These are phyloP conservation scores for Eufriesea mexicana DNA, from an alignment of 1,140 invertebrate species.

Conservation along the genomic window DNA sequence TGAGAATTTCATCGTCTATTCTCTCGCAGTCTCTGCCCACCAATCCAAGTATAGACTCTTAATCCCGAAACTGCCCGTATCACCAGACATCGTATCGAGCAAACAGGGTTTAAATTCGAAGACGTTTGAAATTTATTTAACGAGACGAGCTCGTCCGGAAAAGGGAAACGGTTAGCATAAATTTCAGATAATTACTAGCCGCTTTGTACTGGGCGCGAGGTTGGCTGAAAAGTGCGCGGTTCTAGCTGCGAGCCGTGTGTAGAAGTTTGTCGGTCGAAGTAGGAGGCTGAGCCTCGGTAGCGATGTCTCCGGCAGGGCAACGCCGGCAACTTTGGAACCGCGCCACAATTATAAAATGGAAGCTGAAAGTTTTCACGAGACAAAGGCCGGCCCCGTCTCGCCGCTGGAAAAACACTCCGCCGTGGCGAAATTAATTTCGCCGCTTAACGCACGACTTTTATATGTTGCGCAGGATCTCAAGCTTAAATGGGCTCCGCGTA, in stretches of 20 bases:
- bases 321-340: slow-evolving; percentile 61
- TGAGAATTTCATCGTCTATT: no score
- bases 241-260: slow-evolving; percentile 25
- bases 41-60: no score
- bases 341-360: slow-evolving; percentile 73
- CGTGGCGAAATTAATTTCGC: slow-evolving; percentile 61
- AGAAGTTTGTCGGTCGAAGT: slow-evolving; percentile 9
- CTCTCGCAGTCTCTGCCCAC: no score
- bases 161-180: slow-evolving; percentile 13
- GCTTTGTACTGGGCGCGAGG: slow-evolving; percentile 26
- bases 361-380: slow-evolving; percentile 67
- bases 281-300: background rate
- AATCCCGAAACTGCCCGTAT: no score
- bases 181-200: slow-evolving; percentile 48
- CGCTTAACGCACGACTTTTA: slow-evolving; percentile 54
- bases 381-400: slow-evolving; percentile 54
- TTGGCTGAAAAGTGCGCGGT: slow-evolving; percentile 44
- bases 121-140: background rate
- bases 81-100: no score
- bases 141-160: background rate
- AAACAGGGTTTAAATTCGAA: no score
- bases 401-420: slow-evolving; percentile 47
- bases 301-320: slow-evolving; percentile 33
- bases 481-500: slow-evolving; percentile 37
- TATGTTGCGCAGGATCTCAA: slow-evolving; percentile 23